A percentile compares a stretch with the other conserved stretches of the same genome.
Evolutionary conservation across 2,113 vertebrate genomes (phyloP).

Genomic region (Ovis aries): ARS-UI_Ramb_v3.0 NC_056077.1:32696001-32696500

Average conservation of each 20-base stretch:
- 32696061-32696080: neutral
- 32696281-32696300: neutral
- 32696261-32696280: neutral
- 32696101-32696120: neutral
- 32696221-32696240: neutral
- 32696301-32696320: neutral
- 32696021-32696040: neutral
- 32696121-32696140: neutral
- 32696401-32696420: neutral
- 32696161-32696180: neutral
- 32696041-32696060: neutral
- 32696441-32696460: fast-evolving
- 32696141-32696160: neutral
- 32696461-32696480: neutral
- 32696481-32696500: neutral
- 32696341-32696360: neutral
- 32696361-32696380: neutral
- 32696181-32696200: neutral
- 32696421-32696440: neutral
- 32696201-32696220: neutral
- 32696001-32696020: neutral
- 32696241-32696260: neutral
- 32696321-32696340: neutral
- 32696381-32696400: neutral
- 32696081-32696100: neutral